Base-by-base conservation (phyloP, 1,140 invertebrate genomes). In the Drosophila yakuba region DNA sequence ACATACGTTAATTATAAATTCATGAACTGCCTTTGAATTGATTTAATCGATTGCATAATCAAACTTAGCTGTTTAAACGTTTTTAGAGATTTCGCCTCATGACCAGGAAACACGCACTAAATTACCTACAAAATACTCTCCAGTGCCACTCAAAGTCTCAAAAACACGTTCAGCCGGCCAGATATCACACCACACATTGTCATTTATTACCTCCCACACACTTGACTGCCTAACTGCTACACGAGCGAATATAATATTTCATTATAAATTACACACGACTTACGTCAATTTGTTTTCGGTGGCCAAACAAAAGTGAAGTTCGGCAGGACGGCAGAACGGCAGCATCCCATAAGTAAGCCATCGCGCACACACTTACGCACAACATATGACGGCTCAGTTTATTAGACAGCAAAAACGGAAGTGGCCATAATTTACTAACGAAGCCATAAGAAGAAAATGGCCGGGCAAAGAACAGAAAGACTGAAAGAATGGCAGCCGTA, bases 211-310 rank as follows among this genome's bases (percentile, higher is more conserved):
- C 76, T 88, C 69, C 79, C 69, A 60, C 75, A 88, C 75, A 88
- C 83, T 88, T 88, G 83, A 66, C 83, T 86, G 83, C 79, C 84
- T 83, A 89, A 88, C 83, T 86, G 83, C 83, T 79, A 86, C 63
- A 59, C 58, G 79, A 83, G 63, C 72, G 84, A 83, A 77, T 88
- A 86, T 86, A 86, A 89, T 89, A 89, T 89, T 84, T 89, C 84
- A 89, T 89, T 89, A 84, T 89, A 89, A 89, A 89, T 89, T 89
- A 89, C 84, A 89, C 84, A 90, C 84, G 84, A 90, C 84, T 89
- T 89, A 75, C 85, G 80, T 90, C 84, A 89, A 89, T 89, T 89
- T 89, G 84, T 89, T 89, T 89, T 72, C 73, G 77, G 60, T 67
- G 78, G 81, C 82, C 78, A 75, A 66, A 57, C 78, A 78, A 58